phyloP scores from a whole-genome alignment of 53 echinoderm and acorn worm species.

The Antedon mediterranea region DNA sequence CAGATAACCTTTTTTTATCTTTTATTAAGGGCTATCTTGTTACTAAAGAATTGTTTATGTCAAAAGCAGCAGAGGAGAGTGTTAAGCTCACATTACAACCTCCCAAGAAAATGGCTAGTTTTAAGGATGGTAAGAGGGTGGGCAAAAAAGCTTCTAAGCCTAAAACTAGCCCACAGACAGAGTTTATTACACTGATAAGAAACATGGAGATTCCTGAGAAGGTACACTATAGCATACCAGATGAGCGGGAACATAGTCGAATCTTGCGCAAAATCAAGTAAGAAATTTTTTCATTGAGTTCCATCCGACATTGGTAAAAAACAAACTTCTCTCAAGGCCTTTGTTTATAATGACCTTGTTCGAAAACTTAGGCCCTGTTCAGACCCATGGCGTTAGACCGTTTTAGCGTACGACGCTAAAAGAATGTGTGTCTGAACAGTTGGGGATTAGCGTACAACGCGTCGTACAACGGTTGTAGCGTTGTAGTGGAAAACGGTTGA shows the following conservation, averaged over 20 bases:
- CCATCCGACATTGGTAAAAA: too few relatives aligned
- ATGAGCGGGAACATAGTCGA: slow-evolving; percentile 63
- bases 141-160: slow-evolving; percentile 33
- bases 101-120: slow-evolving; percentile 31
- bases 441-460: too few relatives aligned
- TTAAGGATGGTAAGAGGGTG: slow-evolving; percentile 25
- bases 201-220: slow-evolving; percentile 61
- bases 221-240: slow-evolving; percentile 65
- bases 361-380: too few relatives aligned
- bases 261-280: slow-evolving; percentile 60
- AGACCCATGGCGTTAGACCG: too few relatives aligned
- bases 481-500: too few relatives aligned
- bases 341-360: too few relatives aligned
- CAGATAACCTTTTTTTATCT: background rate
- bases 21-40: slow-evolving; percentile 61
- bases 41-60: slow-evolving; percentile 57
- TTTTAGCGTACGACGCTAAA: too few relatives aligned
- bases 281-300: too few relatives aligned
- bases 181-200: slow-evolving; percentile 66
- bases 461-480: too few relatives aligned
- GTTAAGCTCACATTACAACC: slow-evolving; percentile 41
- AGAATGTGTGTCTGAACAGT: too few relatives aligned
- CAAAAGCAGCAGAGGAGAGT: slow-evolving; percentile 74
- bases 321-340: too few relatives aligned
- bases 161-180: background rate